A percentile compares a stretch with the other conserved stretches of the same genome.
Conservation (phyloP, 64 coral and sea anemone genomes). For the Catalaphyllia jardinei region DNA sequence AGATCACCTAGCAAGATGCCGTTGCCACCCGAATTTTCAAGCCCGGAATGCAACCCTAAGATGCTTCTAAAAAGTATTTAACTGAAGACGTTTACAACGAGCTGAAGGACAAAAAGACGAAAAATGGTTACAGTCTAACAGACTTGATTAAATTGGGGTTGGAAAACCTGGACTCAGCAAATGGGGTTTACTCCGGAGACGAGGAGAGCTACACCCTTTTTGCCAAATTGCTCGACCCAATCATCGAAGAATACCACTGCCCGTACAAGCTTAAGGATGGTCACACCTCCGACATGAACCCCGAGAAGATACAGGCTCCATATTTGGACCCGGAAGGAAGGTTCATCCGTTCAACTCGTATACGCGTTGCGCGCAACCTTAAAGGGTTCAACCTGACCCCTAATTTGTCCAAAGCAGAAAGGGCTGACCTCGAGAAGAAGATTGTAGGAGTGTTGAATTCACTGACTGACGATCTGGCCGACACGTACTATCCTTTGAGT, state of each 20-base stretch:
- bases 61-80: slow-evolving; percentile 69
- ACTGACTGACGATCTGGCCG: slow-evolving; percentile 39
- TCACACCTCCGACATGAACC: slow-evolving; percentile 66
- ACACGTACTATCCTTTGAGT: slow-evolving; percentile 72
- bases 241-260: slow-evolving; percentile 77
- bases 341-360: slow-evolving; percentile 71
- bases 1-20: slow-evolving; percentile 5
- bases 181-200: slow-evolving; percentile 77
- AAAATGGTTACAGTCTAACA: slow-evolving; percentile 45
- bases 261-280: slow-evolving; percentile 51
- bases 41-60: slow-evolving; percentile 14
- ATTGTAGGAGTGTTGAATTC: slow-evolving; percentile 40
- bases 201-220: slow-evolving; percentile 62
- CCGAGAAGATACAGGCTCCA: slow-evolving; percentile 46
- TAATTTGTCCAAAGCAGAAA: slow-evolving; percentile 37
- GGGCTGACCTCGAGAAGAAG: slow-evolving; percentile 61
- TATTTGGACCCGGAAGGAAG: slow-evolving; percentile 45
- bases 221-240: slow-evolving; percentile 29
- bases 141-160: slow-evolving; percentile 78
- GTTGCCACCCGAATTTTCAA: slow-evolving; percentile 10
- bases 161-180: slow-evolving; percentile 75
- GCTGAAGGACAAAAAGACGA: slow-evolving; percentile 71
- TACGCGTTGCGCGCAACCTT: slow-evolving; percentile 69
- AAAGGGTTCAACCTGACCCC: slow-evolving; percentile 58
- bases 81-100: slow-evolving; percentile 71